phyloP scores from a whole-genome alignment of 2,888 invertebrate genomes.

The Sphaerophoria taeniata region DNA sequence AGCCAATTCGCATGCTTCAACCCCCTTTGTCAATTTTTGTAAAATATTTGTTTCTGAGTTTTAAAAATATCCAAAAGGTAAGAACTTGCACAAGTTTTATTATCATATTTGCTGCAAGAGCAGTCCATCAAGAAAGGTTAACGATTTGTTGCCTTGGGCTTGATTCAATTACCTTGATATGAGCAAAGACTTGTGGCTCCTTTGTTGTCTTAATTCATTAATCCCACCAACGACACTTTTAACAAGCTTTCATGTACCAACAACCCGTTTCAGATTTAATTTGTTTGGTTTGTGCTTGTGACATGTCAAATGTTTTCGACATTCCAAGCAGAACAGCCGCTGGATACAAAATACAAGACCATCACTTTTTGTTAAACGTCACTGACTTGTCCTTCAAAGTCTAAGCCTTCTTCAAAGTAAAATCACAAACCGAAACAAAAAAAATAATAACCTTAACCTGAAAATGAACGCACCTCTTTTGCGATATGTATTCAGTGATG shows the following conservation, averaged over 20 bases:
- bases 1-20: conserved; percentile 68
- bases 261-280: too few relatives aligned
- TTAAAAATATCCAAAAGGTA: too few relatives aligned
- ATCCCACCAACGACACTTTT: too few relatives aligned
- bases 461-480: conserved; percentile 28
- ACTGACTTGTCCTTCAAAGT: conserved; percentile 35
- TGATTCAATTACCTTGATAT: too few relatives aligned
- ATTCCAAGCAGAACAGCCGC: conserved; percentile 79
- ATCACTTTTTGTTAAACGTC: conserved; percentile 10
- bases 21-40: conserved; percentile 65
- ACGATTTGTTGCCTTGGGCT: too few relatives aligned
- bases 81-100: too few relatives aligned
- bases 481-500: not conserved
- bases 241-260: too few relatives aligned
- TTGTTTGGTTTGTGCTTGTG: conserved; percentile 75
- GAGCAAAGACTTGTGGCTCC: too few relatives aligned
- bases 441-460: conserved; percentile 6
- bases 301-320: conserved; percentile 77
- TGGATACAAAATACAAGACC: conserved; percentile 70
- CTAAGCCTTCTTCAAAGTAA: conserved; percentile 31
- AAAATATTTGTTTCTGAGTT: conserved; percentile 48
- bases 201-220: too few relatives aligned
- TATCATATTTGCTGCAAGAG: too few relatives aligned
- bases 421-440: not conserved
- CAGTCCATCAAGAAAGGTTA: too few relatives aligned